These are phyloP conservation scores for Pundamilia nyererei DNA, from an alignment of 2,113 vertebrate genomes.

Conservation along the genomic window DNA sequence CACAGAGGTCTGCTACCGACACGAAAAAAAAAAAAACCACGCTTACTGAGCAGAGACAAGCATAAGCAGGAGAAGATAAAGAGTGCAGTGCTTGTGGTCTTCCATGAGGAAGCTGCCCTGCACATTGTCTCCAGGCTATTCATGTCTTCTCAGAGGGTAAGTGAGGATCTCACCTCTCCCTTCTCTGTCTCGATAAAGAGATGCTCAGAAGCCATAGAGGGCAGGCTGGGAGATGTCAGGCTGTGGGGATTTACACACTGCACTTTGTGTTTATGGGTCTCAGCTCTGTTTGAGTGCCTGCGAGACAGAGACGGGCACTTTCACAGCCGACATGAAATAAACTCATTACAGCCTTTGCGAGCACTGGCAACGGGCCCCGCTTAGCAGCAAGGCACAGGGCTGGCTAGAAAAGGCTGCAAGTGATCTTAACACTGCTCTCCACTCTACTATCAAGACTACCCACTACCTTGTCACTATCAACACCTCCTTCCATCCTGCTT, in stretches of 20 bases:
- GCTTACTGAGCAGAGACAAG: not conserved
- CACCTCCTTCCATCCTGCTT: not conserved
- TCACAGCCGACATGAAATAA: slow-evolving; percentile 70
- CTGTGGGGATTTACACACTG: slow-evolving; percentile 61
- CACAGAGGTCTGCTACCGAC: not conserved
- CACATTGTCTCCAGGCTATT: not conserved
- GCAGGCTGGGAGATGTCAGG: slow-evolving; percentile 47
- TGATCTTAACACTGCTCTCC: slow-evolving; percentile 45
- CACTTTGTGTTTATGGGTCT: slow-evolving; percentile 70
- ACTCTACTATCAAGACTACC: slow-evolving; percentile 19
- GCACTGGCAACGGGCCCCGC: slow-evolving; percentile 46
- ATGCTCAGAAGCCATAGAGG: slow-evolving; percentile 49
- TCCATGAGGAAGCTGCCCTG: not conserved
- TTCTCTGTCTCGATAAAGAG: slow-evolving; percentile 50
- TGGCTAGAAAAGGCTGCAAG: slow-evolving; percentile 22
- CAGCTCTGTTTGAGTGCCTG: slow-evolving; percentile 63
- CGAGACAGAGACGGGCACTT: slow-evolving; percentile 60
- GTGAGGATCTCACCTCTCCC: slow-evolving; percentile 17
- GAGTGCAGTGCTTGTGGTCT: not conserved
- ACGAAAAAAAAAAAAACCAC: not conserved
- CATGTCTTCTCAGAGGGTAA: slow-evolving; percentile 10
- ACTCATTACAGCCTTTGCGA: slow-evolving; percentile 63
- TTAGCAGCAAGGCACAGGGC: slow-evolving; percentile 23
- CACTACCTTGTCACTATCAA: slow-evolving; percentile 20
- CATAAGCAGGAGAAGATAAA: not conserved